Percentiles rank a stretch among this genome's conserved stretches.
These are phyloP conservation scores for Bombus affinis DNA, from an alignment of 1,140 invertebrate species.

Conservation along the genomic window DNA sequence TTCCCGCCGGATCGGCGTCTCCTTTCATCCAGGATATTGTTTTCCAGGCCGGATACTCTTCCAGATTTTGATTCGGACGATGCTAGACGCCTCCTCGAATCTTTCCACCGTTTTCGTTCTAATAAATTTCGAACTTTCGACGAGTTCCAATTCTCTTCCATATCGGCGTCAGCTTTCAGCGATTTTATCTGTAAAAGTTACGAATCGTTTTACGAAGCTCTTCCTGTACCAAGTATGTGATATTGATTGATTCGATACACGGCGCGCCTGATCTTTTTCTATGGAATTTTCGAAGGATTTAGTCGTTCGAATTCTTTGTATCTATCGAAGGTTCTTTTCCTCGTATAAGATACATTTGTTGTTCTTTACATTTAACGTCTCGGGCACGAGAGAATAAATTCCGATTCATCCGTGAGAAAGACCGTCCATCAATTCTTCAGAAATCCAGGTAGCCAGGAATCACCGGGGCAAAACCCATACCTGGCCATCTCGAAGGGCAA, in stretches of 20 bases:
- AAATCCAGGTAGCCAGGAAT: not conserved
- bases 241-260: not conserved
- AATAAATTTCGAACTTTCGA: not conserved
- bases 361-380: no score
- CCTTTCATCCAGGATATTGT: constrained; percentile 23
- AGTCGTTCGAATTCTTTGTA: no score
- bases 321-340: no score
- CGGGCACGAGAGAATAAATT: no score
- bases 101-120: not conserved
- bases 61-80: constrained; percentile 33
- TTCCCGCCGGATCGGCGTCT: constrained; percentile 45
- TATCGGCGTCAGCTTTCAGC: not conserved
- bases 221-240: no score
- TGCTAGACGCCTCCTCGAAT: not conserved
- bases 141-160: not conserved
- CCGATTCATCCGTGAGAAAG: not conserved
- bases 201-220: not conserved
- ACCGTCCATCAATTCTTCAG: not conserved
- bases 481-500: not conserved
- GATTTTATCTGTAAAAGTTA: not conserved
- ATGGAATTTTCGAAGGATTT: no score
- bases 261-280: no score
- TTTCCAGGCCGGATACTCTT: constrained; percentile 4
- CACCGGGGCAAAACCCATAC: not conserved
- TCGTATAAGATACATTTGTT: no score